Evolutionary conservation across 1,140 invertebrate genomes (phyloP), one percentile per base, ranked within the genome.

Genomic region (Drosophila tropicalis): DNA sequence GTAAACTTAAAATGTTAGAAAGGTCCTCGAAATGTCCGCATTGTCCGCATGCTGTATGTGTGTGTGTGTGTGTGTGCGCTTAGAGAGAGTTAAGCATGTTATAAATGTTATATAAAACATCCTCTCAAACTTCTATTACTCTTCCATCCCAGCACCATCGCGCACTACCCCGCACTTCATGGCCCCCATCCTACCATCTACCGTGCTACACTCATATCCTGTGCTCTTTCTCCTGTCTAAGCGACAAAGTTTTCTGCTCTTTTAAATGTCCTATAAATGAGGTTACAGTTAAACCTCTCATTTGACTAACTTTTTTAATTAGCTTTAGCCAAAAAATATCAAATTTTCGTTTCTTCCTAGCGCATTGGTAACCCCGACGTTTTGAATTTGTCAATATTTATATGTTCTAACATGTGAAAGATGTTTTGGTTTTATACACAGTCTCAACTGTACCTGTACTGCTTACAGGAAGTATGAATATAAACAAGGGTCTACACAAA

Each of bases 1-100:
- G 75, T 75, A 78, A 85, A 81, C 82, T 86, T 78, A 86, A 85
- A 51, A 72, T 51, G 74, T 60, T 61, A 51, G 61, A 69, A 19
- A 13, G 40, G 54, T 40, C 39, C 41, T 3, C 39, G 51, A 56
- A 51, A 39, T 62, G 39, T 73, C 41, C 60, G 36, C 57, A 70
- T 74, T 85, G 71, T 51, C 44, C 44, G 44, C 44, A 22, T 19
- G 44, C 3, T 22, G n/a, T n/a, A n/a, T 19, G 44, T 19, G 6
- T 19, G 15, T 7, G n/a, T 15, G 6, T 55, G 67, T 56, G 6
- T 19, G 15, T 7, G n/a, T 15, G 6, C 51, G 67, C 54, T 60
- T 75, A 81, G 74, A 47, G 44, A 17, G 44, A 47, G 44, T 19
- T 86, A 82, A 82, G 82, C 82, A 75, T 70, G 72, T 76, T 81